Conservation (phyloP, 2,888 invertebrate genomes). For the Pterostichus madidus region DNA sequence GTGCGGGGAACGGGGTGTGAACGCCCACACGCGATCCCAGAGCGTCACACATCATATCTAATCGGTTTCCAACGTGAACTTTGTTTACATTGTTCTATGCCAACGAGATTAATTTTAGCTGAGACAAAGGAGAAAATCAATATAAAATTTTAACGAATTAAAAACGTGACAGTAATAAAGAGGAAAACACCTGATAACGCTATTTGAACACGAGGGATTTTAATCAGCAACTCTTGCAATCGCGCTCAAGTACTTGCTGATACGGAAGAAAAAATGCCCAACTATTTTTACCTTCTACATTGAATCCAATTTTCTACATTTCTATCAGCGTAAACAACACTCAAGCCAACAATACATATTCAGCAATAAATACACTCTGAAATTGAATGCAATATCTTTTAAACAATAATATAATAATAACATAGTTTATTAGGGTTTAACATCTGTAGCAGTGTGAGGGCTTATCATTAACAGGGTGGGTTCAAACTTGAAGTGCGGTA, state of each 20-base stretch:
- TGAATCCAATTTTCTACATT: constrained; percentile 43
- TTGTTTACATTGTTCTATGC: constrained; percentile 66
- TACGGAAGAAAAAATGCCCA: constrained; percentile 35
- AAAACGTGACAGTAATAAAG: constrained; percentile 53
- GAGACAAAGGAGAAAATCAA: constrained; percentile 65
- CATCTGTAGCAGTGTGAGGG: too few species aligned
- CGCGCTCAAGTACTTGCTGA: constrained; percentile 43
- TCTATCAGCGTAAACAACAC: constrained; percentile 12
- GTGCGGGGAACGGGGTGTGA: neutral
- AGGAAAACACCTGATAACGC: constrained; percentile 50
- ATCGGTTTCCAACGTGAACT: constrained; percentile 66
- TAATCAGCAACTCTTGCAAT: constrained; percentile 36
- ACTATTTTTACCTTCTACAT: constrained; percentile 36
- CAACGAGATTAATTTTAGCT: constrained; percentile 66
- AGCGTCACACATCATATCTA: constrained; percentile 65
- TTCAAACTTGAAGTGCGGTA: too few species aligned
- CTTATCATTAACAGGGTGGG: too few species aligned
- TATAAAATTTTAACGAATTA: constrained; percentile 57
- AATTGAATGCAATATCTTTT: too few species aligned
- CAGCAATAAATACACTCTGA: neutral
- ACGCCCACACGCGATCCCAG: constrained; percentile 51
- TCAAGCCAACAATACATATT: neutral
- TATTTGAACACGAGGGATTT: constrained; percentile 32
- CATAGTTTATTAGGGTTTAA: too few species aligned
- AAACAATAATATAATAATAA: too few species aligned